These are phyloP conservation scores for Tragelaphus strepsiceros DNA, from an alignment of 2,113 vertebrate species.

Conservation along the genomic window DNA sequence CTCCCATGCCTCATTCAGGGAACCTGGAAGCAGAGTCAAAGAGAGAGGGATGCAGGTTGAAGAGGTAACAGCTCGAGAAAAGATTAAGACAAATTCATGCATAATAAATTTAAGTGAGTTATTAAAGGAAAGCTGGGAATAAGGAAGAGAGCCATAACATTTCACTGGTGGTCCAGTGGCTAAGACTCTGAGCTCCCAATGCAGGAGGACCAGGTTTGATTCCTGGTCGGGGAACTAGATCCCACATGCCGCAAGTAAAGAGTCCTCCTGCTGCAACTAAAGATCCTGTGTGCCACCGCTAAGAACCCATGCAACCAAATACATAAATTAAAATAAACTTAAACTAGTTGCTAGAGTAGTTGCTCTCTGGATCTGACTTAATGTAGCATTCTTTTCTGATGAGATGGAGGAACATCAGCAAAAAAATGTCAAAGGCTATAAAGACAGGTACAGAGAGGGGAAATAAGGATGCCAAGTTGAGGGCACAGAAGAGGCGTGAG, in stretches of 20 bases:
- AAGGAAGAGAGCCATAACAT: not conserved
- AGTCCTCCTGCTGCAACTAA: not conserved
- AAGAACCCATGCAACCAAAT: not conserved
- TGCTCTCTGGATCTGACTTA: not conserved
- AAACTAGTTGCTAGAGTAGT: not conserved
- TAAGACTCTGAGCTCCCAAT: not conserved
- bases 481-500: not conserved
- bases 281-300: not conserved
- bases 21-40: not conserved
- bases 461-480: not conserved
- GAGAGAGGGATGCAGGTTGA: not conserved
- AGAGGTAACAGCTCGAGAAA: not conserved
- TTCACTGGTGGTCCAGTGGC: not conserved
- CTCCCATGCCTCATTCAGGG: constrained; percentile 64
- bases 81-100: not conserved
- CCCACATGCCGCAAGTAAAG: not conserved
- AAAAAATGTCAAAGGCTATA: not conserved
- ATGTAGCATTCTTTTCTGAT: not conserved
- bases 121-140: not conserved
- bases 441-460: not conserved
- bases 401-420: not conserved
- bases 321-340: not conserved
- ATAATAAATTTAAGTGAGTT: not conserved
- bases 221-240: not conserved
- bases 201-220: not conserved